Evolutionary conservation across 2,888 invertebrate species (phyloP), one percentile per base, ranked within the genome.

Genomic region (Pardosa pseudoannulata): DNA sequence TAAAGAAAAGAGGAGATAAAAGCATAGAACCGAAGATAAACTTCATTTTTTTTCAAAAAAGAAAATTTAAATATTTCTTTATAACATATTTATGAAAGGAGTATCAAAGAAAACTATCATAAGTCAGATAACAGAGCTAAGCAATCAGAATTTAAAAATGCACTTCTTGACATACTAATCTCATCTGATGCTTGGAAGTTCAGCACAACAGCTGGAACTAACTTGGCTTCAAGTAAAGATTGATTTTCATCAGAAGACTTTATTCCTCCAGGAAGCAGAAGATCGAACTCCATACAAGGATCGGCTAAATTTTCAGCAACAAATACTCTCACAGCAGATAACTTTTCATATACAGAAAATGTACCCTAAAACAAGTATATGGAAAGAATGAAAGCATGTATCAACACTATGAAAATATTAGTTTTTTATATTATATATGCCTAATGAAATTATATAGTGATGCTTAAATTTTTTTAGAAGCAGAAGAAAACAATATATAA

Each of bases 121-220:
- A 41, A 70, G 13, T 74, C 62, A 62, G 41, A 9, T 31, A 88
- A 56, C 23, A 95, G 92, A 91, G 95, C 93, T 92, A 96, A 94
- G 1, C 96, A 92, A 91, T 96, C 96, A 6, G 95, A 95, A 91
- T 96, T 96, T 87, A 97, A 93, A 91, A 93, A 96, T 19, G 89
- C 93, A 86, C 93, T 93, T 0, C 93, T 89, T 89, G 56, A 82
- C 81, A 28, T 86, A 71, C 27, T 28, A n/a, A 62, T 27, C 11
- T 41, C 88, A 70, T 36, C 70, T n/a, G 19, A 94, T 94, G 94
- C 95, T 41, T 94, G 93, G 92, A 97, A 96, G 86, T 94, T 94
- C 75, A 98, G 93, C 90, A 97, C 93, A 62, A 95, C 94, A 2
- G 97, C 96, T 56, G 98, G 98, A 89, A 96, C 95, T 88, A 98